Evolutionary conservation across 1,140 invertebrate genomes (phyloP).

Genomic region (Drosophila tropicalis): DNA sequence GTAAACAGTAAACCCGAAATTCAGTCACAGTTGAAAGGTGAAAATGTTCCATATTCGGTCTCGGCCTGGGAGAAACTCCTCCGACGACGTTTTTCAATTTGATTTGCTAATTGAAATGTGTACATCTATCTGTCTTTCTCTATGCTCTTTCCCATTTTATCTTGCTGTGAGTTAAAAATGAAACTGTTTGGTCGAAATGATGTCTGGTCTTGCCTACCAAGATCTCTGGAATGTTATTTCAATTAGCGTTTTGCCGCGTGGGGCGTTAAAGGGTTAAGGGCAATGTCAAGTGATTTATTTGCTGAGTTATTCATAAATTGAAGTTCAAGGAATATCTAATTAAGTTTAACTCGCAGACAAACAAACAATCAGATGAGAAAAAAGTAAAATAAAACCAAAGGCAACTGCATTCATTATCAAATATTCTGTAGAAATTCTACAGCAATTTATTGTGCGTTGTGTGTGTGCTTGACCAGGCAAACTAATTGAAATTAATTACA

Average conservation of each 20-base stretch:
- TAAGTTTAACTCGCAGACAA: conserved; percentile 9
- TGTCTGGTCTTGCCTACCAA: conserved; percentile 5
- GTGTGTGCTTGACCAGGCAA: conserved; percentile 35
- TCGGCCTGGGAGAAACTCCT: background rate
- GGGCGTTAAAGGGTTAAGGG: background rate
- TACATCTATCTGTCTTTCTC: conserved; percentile 4
- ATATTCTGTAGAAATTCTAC: conserved; percentile 25
- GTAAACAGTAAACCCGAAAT: conserved; percentile 24
- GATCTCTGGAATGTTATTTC: conserved; percentile 38
- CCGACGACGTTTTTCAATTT: conserved; percentile 48
- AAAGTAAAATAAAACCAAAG: conserved; percentile 27
- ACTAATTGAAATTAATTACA: conserved; percentile 73
- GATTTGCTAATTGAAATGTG: conserved; percentile 73
- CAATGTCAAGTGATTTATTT: conserved; percentile 34
- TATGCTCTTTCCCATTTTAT: background rate
- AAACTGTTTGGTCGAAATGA: background rate
- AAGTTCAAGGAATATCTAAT: conserved; percentile 43
- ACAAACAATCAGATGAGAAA: background rate
- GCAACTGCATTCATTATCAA: conserved; percentile 40
- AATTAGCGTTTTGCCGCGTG: conserved; percentile 48
- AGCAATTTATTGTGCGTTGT: conserved; percentile 20
- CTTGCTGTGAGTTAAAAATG: conserved; percentile 29
- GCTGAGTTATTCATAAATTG: conserved; percentile 60
- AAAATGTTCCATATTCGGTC: conserved; percentile 36
- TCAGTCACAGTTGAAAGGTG: conserved; percentile 40